Conservation (phyloP, 1,140 invertebrate species). For the Temnothorax nylanderi region DNA sequence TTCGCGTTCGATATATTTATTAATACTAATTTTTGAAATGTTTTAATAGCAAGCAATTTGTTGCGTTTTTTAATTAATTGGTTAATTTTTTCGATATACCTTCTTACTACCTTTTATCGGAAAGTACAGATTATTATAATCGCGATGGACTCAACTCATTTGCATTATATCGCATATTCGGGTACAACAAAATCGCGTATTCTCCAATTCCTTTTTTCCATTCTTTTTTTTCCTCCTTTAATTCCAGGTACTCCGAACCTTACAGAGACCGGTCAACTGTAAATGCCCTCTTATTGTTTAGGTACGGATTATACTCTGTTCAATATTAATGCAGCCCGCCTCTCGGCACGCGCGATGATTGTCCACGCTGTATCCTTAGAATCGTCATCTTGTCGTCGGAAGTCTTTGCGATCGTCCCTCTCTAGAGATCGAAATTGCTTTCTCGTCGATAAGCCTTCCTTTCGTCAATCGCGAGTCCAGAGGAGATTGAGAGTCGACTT, state of each 20-base stretch:
- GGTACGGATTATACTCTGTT: conserved; percentile 83
- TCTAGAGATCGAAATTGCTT: not conserved
- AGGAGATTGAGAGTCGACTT: not conserved
- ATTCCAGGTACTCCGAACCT: conserved; percentile 41
- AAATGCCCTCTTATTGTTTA: conserved; percentile 84
- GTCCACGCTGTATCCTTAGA: conserved; percentile 65
- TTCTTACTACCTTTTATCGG: not conserved
- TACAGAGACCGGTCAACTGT: conserved; percentile 81
- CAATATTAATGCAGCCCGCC: conserved; percentile 80
- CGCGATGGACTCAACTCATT: not conserved
- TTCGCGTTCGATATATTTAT: not conserved
- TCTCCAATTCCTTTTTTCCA: not conserved
- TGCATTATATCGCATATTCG: not conserved
- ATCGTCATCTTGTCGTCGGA: conserved; percentile 60
- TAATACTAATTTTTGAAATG: not conserved
- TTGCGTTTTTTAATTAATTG: not conserved
- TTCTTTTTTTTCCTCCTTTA: conserved; percentile 7
- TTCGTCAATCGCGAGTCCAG: not conserved
- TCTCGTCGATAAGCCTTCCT: not conserved
- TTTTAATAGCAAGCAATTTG: not conserved
- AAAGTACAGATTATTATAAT: not conserved
- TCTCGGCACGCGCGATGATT: conserved; percentile 81
- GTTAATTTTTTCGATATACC: not conserved
- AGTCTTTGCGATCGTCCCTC: not conserved
- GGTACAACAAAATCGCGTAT: not conserved